Evolutionary conservation across 2,113 vertebrate genomes (phyloP).

Genomic region (Chloebia gouldiae): DNA sequence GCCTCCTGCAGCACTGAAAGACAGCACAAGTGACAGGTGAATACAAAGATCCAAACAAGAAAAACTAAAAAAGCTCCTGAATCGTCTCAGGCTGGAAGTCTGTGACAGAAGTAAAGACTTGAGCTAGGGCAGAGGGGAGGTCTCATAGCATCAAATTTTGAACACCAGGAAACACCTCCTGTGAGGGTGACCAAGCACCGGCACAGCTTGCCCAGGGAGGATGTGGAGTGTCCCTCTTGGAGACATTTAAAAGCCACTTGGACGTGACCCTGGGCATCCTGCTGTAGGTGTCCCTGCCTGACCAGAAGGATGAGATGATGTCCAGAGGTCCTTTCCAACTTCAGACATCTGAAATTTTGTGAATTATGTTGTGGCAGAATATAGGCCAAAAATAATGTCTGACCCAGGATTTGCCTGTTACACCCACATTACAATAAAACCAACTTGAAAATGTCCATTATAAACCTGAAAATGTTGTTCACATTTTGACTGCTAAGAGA

Average conservation of each 20-base stretch:
- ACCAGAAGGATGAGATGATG: background rate
- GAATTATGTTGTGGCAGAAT: background rate
- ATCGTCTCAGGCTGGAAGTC: background rate
- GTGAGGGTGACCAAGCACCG: background rate
- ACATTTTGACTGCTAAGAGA: background rate
- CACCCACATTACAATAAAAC: background rate
- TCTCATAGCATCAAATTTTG: background rate
- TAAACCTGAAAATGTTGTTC: background rate
- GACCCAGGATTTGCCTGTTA: background rate
- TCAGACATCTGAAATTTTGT: background rate
- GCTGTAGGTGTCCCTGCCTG: background rate
- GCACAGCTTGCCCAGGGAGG: background rate
- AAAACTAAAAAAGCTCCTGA: background rate
- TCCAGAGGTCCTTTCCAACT: background rate
- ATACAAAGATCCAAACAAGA: background rate
- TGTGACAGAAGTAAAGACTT: background rate
- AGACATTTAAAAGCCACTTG: background rate
- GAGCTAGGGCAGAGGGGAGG: background rate
- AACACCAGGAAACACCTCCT: background rate
- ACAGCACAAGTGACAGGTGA: background rate
- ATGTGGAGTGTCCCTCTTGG: background rate
- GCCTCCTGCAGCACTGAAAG: background rate
- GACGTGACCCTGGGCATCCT: background rate
- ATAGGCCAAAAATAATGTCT: background rate
- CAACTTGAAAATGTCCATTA: background rate